Evolutionary conservation across 2,888 invertebrate genomes (phyloP).

Genomic region (Linnaemya vulpina): DNA sequence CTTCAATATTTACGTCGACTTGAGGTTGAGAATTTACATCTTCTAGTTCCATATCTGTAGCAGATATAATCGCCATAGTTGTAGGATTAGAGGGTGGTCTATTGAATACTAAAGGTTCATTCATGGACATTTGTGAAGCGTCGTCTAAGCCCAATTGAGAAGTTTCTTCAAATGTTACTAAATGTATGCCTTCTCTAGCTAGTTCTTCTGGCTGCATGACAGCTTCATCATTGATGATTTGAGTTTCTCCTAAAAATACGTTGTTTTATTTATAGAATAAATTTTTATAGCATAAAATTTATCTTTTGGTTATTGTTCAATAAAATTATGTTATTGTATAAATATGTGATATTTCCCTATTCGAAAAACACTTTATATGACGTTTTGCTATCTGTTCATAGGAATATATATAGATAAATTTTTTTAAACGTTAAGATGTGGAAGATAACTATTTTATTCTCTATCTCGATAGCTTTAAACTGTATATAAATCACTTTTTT

Average conservation of each 20-base stretch:
- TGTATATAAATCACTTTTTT: no score
- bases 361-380: no score
- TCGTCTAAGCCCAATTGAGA: constrained; percentile 76
- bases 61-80: constrained; percentile 19
- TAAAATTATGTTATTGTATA: no score
- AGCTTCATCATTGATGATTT: constrained; percentile 79
- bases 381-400: no score
- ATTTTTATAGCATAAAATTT: background rate
- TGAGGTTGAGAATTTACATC: constrained; percentile 44
- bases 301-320: no score
- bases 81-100: constrained; percentile 70
- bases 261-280: no score
- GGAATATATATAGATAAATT: no score
- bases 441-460: no score
- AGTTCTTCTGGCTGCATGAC: constrained; percentile 78
- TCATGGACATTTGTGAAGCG: constrained; percentile 78
- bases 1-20: constrained; percentile 28
- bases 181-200: constrained; percentile 81
- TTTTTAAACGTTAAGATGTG: no score
- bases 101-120: constrained; percentile 77
- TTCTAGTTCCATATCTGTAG: constrained; percentile 70
- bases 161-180: constrained; percentile 80
- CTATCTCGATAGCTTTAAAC: no score
- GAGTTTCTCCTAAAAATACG: constrained; percentile 73
- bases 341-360: no score